phyloP scores from a whole-genome alignment of 2,797 vertebrate species.

The Onychomys leucogaster region DNA sequence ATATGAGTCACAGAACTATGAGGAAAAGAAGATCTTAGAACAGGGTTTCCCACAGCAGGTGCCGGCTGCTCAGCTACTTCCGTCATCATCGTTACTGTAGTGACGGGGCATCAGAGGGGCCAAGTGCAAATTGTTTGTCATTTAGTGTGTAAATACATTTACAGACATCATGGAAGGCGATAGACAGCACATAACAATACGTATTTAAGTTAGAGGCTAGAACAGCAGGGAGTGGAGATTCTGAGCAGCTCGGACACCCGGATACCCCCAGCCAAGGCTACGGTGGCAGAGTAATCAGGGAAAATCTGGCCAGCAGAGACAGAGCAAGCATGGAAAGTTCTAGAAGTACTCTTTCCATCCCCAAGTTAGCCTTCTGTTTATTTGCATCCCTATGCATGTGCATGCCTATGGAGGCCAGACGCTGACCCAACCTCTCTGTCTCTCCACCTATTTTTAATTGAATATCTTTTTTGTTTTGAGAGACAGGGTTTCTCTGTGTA shows the following conservation, averaged over 20 bases:
- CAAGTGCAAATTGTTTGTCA: background rate
- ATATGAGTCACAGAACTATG: background rate
- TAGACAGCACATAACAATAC: no score
- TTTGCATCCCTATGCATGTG: background rate
- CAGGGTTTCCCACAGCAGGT: background rate
- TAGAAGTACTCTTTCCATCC: background rate
- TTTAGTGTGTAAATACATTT: background rate
- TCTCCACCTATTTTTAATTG: background rate
- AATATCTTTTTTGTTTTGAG: background rate
- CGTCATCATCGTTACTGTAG: accelerated
- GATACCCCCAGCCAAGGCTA: background rate
- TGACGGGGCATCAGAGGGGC: background rate
- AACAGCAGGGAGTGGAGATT: background rate
- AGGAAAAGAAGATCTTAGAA: background rate
- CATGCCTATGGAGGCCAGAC: background rate
- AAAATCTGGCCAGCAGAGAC: background rate
- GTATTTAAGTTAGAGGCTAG: background rate
- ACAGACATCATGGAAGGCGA: background rate
- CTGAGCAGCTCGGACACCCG: background rate
- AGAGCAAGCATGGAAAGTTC: background rate
- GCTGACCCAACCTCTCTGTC: background rate
- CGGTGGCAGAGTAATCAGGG: background rate
- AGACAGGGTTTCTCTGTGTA: background rate
- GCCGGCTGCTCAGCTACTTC: no score
- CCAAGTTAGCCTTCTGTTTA: background rate